Percentiles rank a stretch among this genome's conserved stretches.
Conservation (phyloP, 2,888 invertebrate species). For the Caenorhabditis auriculariae region DNA sequence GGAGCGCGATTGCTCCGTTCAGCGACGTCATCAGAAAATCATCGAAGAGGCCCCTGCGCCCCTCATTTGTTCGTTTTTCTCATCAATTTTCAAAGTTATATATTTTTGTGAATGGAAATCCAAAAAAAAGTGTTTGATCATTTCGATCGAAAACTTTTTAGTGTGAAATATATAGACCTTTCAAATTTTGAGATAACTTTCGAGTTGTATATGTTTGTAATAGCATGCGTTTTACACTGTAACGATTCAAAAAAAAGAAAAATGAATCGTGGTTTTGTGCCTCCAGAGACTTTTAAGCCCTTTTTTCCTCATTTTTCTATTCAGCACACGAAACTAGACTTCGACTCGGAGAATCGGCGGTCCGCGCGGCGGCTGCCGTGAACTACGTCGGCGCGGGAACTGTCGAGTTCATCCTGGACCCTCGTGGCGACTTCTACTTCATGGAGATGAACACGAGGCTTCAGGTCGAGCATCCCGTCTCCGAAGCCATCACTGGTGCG, state of each 20-base stretch:
- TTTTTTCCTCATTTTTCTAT: constrained; percentile 1
- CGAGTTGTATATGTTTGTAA: too few species aligned
- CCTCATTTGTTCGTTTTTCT: too few species aligned
- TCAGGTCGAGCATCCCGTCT: constrained; percentile 86
- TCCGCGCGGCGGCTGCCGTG: constrained; percentile 76
- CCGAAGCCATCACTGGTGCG: constrained; percentile 93
- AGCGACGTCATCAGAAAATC: constrained; percentile 96
- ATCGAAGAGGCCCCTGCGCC: constrained; percentile 98
- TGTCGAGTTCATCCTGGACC: constrained; percentile 87
- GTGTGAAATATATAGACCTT: too few species aligned
- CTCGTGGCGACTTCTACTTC: constrained; percentile 85
- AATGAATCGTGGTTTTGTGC: too few species aligned
- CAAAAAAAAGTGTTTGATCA: too few species aligned
- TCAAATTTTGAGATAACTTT: too few species aligned
- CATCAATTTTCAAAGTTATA: too few species aligned
- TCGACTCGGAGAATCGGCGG: constrained; percentile 70
- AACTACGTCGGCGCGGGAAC: constrained; percentile 96
- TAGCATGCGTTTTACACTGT: too few species aligned
- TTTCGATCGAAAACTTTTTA: too few species aligned
- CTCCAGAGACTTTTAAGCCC: too few species aligned
- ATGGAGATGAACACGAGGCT: constrained; percentile 99
- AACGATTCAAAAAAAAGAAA: too few species aligned
- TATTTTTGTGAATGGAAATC: too few species aligned
- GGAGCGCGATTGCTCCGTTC: constrained; percentile 99
- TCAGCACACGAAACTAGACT: constrained; percentile 48